These are phyloP conservation scores for Malurus splendens DNA, from an alignment of 2,797 vertebrate species.

Conservation along the genomic window DNA sequence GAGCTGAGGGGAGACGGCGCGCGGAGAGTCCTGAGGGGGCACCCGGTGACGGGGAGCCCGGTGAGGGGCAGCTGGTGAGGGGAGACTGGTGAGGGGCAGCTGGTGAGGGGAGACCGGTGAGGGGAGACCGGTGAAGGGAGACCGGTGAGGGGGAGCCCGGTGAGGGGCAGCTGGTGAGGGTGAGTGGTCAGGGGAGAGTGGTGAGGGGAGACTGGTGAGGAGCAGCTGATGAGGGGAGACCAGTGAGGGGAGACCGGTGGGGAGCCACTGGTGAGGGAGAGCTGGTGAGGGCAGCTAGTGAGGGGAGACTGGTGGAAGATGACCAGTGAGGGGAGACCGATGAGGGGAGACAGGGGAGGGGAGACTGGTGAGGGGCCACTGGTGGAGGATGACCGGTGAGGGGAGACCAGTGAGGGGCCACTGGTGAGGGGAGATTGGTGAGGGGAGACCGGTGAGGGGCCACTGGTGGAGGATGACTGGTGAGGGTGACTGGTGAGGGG, in stretches of 20 bases:
- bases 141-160: accelerated
- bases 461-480: background rate
- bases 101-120: accelerated
- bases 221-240: accelerated
- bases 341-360: too few relatives aligned
- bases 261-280: too few relatives aligned
- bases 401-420: too few relatives aligned
- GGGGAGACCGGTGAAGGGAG: too few relatives aligned
- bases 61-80: background rate
- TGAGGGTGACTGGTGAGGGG: background rate
- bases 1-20: background rate
- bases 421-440: background rate
- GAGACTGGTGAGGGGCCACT: background rate
- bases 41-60: background rate
- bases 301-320: background rate
- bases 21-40: background rate
- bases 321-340: too few relatives aligned
- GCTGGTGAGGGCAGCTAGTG: too few relatives aligned
- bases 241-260: too few relatives aligned
- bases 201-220: background rate
- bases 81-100: accelerated
- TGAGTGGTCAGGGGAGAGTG: background rate
- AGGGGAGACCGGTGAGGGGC: background rate
- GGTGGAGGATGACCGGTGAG: background rate
- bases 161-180: background rate